Conservation (phyloP, 2,113 vertebrate species). For the Bombycilla garrulus region DNA sequence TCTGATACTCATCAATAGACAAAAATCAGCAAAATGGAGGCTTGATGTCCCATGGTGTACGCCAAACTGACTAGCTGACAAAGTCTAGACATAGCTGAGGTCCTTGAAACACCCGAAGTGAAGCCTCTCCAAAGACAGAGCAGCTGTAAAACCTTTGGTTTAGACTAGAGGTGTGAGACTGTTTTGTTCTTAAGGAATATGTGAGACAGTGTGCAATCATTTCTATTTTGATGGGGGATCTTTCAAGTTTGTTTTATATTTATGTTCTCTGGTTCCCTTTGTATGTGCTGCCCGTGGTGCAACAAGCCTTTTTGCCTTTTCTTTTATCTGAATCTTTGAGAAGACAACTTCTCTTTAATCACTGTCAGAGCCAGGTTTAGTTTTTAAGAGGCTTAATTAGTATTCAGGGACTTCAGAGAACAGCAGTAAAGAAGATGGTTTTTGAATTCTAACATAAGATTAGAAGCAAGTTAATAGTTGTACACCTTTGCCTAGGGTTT, state of each 20-base stretch:
- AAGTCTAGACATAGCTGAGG: not conserved
- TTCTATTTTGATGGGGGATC: not conserved
- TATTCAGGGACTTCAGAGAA: not conserved
- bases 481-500: not conserved
- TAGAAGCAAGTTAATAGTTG: not conserved
- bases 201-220: not conserved
- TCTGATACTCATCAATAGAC: not conserved
- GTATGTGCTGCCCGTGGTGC: not conserved
- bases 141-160: not conserved
- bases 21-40: not conserved
- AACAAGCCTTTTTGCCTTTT: not conserved
- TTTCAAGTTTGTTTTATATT: conserved; percentile 17
- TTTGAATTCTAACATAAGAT: not conserved
- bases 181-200: not conserved
- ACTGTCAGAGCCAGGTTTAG: conserved; percentile 3
- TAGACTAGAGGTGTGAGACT: not conserved
- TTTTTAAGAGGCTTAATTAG: conserved; percentile 24
- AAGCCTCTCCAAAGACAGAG: not conserved
- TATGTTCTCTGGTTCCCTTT: not conserved
- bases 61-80: not conserved
- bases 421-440: not conserved
- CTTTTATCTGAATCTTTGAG: conserved; percentile 40
- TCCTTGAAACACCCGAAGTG: not conserved
- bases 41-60: not conserved
- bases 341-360: conserved; percentile 49